Base-by-base conservation (phyloP, 1,140 invertebrate species). In the Luehdorfia chinensis region DNA sequence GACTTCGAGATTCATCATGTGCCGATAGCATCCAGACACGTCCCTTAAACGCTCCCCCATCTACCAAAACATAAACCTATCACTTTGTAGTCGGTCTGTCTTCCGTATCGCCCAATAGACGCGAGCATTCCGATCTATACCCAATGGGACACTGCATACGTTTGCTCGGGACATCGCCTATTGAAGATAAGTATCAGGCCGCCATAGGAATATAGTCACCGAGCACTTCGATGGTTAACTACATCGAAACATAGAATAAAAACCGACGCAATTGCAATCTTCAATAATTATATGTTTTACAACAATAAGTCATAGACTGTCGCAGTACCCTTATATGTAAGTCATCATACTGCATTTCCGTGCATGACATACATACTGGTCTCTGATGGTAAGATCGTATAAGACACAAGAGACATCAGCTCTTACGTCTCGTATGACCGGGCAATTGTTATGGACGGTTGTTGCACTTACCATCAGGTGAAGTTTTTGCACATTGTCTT, bases 141-240 rank as follows among this genome's bases (percentile, higher is more conserved):
- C 51, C 60, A 66, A 55, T 59, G 45, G 60, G 51, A 47, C 56
- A 47, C 52, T 50, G 48, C 58, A 47, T 55, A 61, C 55, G 55
- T 59, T 50, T 45, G 51, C 51, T 14, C 25, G 45, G 47, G 59
- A 66, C 66, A 69, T 60, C 56, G 58, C 21, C 66, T 53, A 65
- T 69, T 69, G 55, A 62, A 69, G 66, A 69, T 69, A 62, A 47
- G 39, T 53, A 65, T 65, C 64, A 30, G 32, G 21, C 48, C 61
- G 58, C 55, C 57, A 41, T n/a, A 43, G 37, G 37, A 15, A 13
- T 27, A 30, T 55, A 44, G 31, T 28, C 54, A n/a, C 31, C 19
- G 4, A 63, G 39, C 14, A 48, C 52, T 12, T 36, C 14, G 28
- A 49, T 59, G 54, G 25, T 31, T 33, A 6, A 16, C 11, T n/a